Evolutionary conservation across 2,888 invertebrate species (phyloP).

Genomic region (Halictus ligatus): DNA sequence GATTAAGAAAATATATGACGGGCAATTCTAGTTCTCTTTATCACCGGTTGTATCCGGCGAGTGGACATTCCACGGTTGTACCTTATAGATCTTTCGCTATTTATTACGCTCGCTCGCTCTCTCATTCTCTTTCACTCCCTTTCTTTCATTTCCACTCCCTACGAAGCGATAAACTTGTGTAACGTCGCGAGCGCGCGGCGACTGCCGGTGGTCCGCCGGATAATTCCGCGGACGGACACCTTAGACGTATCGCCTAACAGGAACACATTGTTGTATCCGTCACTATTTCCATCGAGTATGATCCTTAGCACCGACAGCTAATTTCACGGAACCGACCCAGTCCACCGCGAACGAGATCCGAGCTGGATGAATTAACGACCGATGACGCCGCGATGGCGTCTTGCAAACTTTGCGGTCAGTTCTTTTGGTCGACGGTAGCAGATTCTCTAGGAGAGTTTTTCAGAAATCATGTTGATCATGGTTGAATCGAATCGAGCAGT

Average conservation of each 20-base stretch:
- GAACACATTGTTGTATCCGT: neutral
- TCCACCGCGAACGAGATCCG: neutral
- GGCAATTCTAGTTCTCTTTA: slow-evolving; percentile 18
- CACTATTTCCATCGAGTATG: neutral
- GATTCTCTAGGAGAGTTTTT: too few species aligned
- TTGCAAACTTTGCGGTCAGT: neutral
- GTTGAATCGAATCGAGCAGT: too few species aligned
- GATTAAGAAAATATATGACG: slow-evolving; percentile 13
- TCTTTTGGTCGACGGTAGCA: too few species aligned
- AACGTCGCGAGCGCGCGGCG: neutral
- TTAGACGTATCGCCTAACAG: slow-evolving; percentile 4
- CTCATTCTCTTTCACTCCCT: neutral
- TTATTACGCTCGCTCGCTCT: neutral
- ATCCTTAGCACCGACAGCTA: neutral
- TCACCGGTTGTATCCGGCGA: slow-evolving; percentile 14
- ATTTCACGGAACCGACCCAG: neutral
- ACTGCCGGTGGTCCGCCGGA: slow-evolving; percentile 7
- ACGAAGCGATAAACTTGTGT: neutral
- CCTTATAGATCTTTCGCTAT: slow-evolving; percentile 21
- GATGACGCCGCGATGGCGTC: neutral
- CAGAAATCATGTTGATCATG: too few species aligned
- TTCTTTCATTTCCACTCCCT: neutral
- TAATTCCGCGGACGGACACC: neutral
- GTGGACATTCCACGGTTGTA: slow-evolving; percentile 8
- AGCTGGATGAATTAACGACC: neutral